Evolutionary conservation across 2,888 invertebrate species (phyloP).

Genomic region (Synergus itoensis): DNA sequence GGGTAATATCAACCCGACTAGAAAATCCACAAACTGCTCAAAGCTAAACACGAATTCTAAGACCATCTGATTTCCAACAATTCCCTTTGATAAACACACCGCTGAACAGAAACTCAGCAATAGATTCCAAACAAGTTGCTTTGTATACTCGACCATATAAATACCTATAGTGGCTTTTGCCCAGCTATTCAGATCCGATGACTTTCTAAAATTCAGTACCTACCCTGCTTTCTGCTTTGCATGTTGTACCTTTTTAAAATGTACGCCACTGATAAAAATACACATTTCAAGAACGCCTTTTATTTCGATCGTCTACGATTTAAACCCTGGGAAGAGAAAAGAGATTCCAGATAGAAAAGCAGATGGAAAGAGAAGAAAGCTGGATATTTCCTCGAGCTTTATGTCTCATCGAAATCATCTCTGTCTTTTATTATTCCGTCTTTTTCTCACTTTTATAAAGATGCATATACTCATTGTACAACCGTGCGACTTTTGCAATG

Average conservation of each 20-base stretch:
- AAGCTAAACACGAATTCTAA: background rate
- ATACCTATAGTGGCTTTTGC: background rate
- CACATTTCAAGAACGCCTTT: background rate
- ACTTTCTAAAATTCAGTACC: background rate
- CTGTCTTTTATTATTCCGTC: background rate
- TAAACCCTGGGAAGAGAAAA: background rate
- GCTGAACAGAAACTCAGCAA: background rate
- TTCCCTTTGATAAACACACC: background rate
- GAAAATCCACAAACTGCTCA: background rate
- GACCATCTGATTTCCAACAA: background rate
- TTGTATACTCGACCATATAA: no score
- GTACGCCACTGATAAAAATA: background rate
- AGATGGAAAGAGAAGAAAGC: no score
- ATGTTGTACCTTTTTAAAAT: background rate
- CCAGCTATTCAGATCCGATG: background rate
- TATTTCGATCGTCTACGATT: slow-evolving; percentile 3
- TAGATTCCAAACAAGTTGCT: background rate
- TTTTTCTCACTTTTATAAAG: background rate
- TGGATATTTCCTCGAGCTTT: no score
- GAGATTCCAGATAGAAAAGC: background rate
- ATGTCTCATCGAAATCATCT: no score
- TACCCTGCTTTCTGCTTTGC: background rate
- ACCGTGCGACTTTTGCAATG: slow-evolving; percentile 17
- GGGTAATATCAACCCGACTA: background rate
- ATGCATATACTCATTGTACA: background rate